Base-by-base conservation (phyloP, 1,140 invertebrate species). In the Cephus cinctus region DNA sequence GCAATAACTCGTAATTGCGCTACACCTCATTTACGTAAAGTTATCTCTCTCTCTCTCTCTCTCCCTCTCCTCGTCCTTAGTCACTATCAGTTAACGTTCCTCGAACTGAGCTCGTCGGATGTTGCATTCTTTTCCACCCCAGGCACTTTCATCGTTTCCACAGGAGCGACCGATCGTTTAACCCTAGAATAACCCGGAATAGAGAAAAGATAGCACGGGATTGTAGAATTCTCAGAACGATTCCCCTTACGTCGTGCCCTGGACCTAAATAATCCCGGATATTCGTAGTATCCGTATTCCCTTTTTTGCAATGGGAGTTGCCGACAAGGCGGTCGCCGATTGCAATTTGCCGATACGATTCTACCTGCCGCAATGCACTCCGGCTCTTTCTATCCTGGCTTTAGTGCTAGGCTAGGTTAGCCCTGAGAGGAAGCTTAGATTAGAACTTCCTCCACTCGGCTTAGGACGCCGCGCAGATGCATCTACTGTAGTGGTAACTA, bases 311-410 rank as follows among this genome's bases (percentile, higher is more conserved):
- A 59, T 47, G 55, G 56, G 53, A 70, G 56, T 68, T 61, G 53
- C 65, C 68, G 67, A 67, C 67, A 68, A 71, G 61, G 49, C 59
- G 57, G 61, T 63, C 68, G 57, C 63, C 67, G 67, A 71, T 72
- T 64, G 69, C 68, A 72, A 71, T 72, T 71, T 66, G 54, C 71
- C 65, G 71, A 73, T 73, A 73, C 66, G 54, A 69, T 69, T 69
- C 67, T 71, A 59, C 61, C 58, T 65, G 66, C 60, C 55, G 43
- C 59, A 38, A 52, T 61, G 52, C 50, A 42, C 59, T 50, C 39
- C n/a, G n/a, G n/a, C 48, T 45, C 44, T 49, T 44, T 18, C 32
- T 23, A 14, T 40, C 20, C 22, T 30, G 6, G 8, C 47, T 56
- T 53, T 56, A 45, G 43, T 56, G 58, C 53, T 58, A 53, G 44